Evolutionary conservation across 1,140 invertebrate species (phyloP).

Genomic region (Ruditapes philippinarum): DNA sequence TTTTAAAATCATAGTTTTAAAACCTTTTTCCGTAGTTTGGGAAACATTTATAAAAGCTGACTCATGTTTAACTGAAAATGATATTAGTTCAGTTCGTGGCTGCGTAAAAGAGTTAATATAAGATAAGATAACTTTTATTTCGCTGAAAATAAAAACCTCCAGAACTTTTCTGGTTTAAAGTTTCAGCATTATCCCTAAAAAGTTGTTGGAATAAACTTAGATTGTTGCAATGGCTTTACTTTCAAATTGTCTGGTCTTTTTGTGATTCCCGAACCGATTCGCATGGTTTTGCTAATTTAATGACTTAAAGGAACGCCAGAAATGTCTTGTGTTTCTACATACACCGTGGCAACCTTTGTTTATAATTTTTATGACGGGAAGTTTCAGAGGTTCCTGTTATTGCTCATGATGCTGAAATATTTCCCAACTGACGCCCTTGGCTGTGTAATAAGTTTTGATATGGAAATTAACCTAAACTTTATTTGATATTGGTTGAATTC

Average conservation of each 20-base stretch:
- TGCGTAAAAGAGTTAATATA: background rate
- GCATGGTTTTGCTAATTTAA: too few species aligned
- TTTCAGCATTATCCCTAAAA: background rate
- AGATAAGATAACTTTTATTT: background rate
- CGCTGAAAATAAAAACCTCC: background rate
- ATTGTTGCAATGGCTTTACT: background rate
- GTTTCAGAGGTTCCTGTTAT: conserved; percentile 96
- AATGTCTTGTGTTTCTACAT: background rate
- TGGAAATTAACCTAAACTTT: background rate
- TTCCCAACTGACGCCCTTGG: conserved; percentile 89
- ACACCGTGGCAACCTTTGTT: background rate
- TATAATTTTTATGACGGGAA: conserved; percentile 62
- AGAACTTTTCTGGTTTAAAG: background rate
- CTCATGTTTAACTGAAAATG: background rate
- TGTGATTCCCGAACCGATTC: too few species aligned
- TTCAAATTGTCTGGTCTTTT: background rate
- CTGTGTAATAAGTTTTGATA: conserved; percentile 86
- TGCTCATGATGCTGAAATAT: conserved; percentile 98
- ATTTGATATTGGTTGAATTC: too few species aligned
- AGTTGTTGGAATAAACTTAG: background rate
- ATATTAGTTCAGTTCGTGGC: background rate
- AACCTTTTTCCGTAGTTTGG: too few species aligned
- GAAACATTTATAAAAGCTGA: too few species aligned
- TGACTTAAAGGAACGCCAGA: background rate
- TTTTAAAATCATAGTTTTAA: background rate